A percentile compares a stretch with the other conserved stretches of the same genome.
phyloP scores from a whole-genome alignment of 2,797 vertebrate genomes.

The Tauraco hartlaubi region DNA sequence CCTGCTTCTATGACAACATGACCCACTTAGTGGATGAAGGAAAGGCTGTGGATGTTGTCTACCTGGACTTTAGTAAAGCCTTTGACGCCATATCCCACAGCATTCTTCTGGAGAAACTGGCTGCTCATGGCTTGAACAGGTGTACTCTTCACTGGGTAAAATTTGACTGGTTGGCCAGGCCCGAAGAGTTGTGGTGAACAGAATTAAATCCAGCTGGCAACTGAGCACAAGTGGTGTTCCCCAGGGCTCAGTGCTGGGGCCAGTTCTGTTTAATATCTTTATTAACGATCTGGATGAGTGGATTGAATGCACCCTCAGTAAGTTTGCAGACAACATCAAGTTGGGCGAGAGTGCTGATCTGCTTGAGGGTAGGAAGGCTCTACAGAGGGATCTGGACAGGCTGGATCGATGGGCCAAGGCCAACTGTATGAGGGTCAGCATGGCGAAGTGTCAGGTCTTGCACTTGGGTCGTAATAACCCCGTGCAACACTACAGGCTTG shows the following conservation, averaged over 20 bases:
- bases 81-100: not conserved
- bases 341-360: not conserved
- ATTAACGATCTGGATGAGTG: not conserved
- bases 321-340: not conserved
- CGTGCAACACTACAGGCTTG: not conserved
- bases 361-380: not conserved
- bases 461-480: not conserved
- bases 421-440: not conserved
- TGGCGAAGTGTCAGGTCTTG: not conserved
- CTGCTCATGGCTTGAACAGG: not conserved
- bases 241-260: accelerated
- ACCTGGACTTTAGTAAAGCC: not conserved
- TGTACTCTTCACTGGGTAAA: not conserved
- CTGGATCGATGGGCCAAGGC: not conserved
- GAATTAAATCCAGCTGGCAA: not conserved
- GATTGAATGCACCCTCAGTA: not conserved
- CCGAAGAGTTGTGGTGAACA: too few relatives aligned
- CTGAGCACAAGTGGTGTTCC: not conserved
- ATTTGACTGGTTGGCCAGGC: accelerated
- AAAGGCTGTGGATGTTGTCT: not conserved
- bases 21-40: not conserved
- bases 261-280: not conserved
- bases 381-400: not conserved
- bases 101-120: not conserved
- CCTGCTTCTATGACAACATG: not conserved